Evolutionary conservation across 2,113 vertebrate genomes (phyloP).

Genomic region (Urocolius indicus): DNA sequence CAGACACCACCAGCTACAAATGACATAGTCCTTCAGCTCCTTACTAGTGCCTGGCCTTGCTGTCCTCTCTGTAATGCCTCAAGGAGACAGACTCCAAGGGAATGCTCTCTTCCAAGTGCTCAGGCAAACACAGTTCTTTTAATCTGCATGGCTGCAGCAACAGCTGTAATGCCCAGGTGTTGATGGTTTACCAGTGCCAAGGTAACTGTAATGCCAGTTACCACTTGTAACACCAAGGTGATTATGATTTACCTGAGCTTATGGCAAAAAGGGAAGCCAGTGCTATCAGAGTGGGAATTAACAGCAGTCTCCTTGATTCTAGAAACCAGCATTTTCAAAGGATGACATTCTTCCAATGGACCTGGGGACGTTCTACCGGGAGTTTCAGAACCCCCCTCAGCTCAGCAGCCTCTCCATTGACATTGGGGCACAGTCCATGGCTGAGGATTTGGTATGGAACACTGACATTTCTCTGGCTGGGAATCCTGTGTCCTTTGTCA

Average conservation of each 20-base stretch:
- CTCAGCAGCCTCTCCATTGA: conserved; percentile 95
- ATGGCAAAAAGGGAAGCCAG: neutral
- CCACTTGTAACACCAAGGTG: too few relatives aligned
- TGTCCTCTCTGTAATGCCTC: neutral
- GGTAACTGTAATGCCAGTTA: too few relatives aligned
- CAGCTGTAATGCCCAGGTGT: neutral
- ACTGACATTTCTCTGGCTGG: neutral
- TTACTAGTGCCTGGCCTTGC: neutral
- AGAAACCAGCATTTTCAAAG: conserved; percentile 99
- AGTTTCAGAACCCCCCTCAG: conserved; percentile 98
- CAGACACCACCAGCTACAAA: neutral
- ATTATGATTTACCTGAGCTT: neutral
- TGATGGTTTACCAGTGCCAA: too few relatives aligned
- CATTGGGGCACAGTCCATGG: conserved; percentile 97
- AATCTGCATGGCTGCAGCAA: neutral
- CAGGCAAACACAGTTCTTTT: neutral
- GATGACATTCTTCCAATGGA: conserved; percentile 98
- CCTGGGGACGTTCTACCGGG: conserved; percentile 95
- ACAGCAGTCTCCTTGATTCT: conserved; percentile 40
- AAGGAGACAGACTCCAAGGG: neutral
- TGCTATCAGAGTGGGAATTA: neutral
- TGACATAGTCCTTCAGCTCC: neutral
- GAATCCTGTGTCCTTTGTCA: neutral
- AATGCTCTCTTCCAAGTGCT: neutral
- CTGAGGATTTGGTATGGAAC: conserved; percentile 92